Evolutionary conservation across 1,140 invertebrate genomes (phyloP).

Genomic region (Hylyphantes graminicola): DNA sequence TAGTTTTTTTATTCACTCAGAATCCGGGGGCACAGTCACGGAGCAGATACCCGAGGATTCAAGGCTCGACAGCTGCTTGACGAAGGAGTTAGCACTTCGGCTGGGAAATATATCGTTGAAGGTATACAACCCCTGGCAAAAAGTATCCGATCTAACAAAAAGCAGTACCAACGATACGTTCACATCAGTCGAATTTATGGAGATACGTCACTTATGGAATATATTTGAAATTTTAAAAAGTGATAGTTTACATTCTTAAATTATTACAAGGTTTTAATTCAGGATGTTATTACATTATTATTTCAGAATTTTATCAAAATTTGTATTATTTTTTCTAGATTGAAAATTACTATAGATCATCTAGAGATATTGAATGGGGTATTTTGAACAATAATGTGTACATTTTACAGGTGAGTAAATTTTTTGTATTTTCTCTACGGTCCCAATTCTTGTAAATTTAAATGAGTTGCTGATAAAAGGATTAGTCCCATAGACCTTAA

Average conservation of each 20-base stretch:
- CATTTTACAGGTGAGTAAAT: conserved; percentile 11
- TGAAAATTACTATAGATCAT: conserved; percentile 24
- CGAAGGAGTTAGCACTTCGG: neutral
- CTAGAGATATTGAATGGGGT: conserved; percentile 62
- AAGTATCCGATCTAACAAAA: no score
- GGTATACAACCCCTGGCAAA: no score
- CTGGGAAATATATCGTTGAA: conserved; percentile 12
- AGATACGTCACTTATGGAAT: no score
- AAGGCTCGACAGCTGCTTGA: neutral
- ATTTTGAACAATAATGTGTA: conserved; percentile 22
- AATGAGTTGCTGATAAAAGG: no score
- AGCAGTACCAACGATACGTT: no score
- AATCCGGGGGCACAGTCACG: conserved; percentile 4
- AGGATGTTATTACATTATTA: neutral
- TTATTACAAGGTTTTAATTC: no score
- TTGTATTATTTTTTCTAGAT: conserved; percentile 11
- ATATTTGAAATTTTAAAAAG: no score
- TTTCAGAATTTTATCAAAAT: neutral
- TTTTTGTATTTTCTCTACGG: neutral
- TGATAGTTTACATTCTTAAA: no score
- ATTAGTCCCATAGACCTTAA: no score
- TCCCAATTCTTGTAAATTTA: no score
- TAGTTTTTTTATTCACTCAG: neutral
- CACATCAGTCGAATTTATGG: no score
- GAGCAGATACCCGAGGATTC: conserved; percentile 23